phyloP scores from a whole-genome alignment of 2,888 invertebrate genomes.

The Dolichopus griseipennis region DNA sequence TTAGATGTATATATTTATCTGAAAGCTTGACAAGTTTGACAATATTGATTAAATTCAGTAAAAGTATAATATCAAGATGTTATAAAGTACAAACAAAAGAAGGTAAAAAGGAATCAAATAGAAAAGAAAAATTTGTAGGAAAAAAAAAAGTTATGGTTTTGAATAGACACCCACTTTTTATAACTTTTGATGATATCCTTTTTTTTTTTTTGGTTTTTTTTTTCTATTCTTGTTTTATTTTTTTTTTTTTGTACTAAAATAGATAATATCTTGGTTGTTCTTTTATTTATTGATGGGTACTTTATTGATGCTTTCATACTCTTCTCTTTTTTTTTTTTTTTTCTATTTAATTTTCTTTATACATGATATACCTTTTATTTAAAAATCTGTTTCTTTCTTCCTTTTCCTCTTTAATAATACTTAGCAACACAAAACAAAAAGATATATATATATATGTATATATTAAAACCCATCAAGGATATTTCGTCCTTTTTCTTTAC shows the following conservation, averaged over 20 bases:
- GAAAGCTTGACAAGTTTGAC: too few species aligned
- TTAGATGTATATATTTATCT: too few species aligned
- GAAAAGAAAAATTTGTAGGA: not conserved
- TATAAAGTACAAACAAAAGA: too few species aligned
- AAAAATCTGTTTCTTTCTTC: not conserved
- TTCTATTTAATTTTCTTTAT: not conserved
- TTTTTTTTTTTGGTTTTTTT: not conserved
- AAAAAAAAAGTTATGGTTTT: not conserved
- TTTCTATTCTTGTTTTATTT: too few species aligned
- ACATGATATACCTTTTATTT: not conserved
- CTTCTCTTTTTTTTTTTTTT: not conserved
- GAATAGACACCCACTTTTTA: not conserved
- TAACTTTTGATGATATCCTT: conserved; percentile 1
- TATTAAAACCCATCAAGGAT: conserved; percentile 1
- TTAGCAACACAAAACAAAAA: not conserved
- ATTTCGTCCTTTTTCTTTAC: not conserved
- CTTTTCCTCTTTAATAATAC: not conserved
- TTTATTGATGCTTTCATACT: conserved; percentile 1
- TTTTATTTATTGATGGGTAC: conserved; percentile 2
- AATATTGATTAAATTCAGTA: too few species aligned
- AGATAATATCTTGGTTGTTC: not conserved
- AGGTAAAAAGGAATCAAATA: too few species aligned
- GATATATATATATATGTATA: too few species aligned
- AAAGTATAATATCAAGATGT: too few species aligned
- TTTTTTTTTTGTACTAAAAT: too few species aligned